Evolutionary conservation across 2,888 invertebrate species (phyloP), one percentile per base, ranked within the genome.

Genomic region (Cheilosia pagana): DNA sequence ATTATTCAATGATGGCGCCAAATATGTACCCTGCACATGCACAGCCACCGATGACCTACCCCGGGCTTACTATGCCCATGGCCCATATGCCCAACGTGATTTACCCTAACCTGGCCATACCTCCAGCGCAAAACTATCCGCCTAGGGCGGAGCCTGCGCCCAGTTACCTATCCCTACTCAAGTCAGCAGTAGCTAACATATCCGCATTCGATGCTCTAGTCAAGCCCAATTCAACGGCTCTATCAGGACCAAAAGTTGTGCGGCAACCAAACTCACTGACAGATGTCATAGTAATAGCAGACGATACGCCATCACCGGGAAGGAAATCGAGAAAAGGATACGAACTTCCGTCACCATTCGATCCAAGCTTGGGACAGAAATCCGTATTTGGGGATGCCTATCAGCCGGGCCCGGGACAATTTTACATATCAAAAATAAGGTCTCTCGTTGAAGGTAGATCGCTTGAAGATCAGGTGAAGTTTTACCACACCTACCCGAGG

Each of bases 341-440:
- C 50, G 10, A 53, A 0, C 4, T 31, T 2, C 5, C 48, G 0
- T 16, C 48, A 5, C 12, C 19, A 19, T 16, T 4, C n/a, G 48
- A 59, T 39, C 39, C 50, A 16, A 21, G 3, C 1, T 28, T 41
- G 3, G 28, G 3, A 0, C 41, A 62, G 12, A 6, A 63, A 0
- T 4, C 31, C 23, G 12, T n/a, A n/a, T 39, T 31, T 45, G 6
- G 25, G 2, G 19, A 12, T 0, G 16, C 10, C 4, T 62, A 19
- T 16, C 23, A 57, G 10, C 65, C 48, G 14, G 59, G 50, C 41
- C 39, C 23, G 21, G 75, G 75, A 1, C 65, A 75, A 19, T 4
- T 50, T 3, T 67, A 67, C 21, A 75, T 67, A 3, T 10, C 50
- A 0, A 75, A 50, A 43, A 75, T 75, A 0, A 57, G 59, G 31